Base-by-base conservation (phyloP, 2,797 vertebrate genomes). In the Cheracebus regulus region DNA sequence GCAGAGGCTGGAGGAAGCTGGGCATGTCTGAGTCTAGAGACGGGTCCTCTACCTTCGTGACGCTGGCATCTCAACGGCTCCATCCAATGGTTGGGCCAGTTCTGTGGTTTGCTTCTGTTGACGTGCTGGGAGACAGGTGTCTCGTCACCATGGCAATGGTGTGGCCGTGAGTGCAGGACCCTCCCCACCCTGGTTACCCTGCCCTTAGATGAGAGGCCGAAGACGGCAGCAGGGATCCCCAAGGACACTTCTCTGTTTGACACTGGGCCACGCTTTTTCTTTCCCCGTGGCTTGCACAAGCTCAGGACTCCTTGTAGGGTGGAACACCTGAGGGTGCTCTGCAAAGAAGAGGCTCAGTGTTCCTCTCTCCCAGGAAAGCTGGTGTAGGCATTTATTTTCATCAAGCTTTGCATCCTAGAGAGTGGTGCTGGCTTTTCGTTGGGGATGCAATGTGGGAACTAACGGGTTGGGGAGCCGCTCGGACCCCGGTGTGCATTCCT, bases 21-120 rank as follows among this genome's bases (percentile, higher is more conserved):
- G 8, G 6, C 1, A 15, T 12, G 22, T 46, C 64, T 30, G 64
- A 19, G 1, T 41, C 15, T 41, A 30, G 82, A 57, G n/a, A 24
- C 1, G 22, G 28, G 7, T 10, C 14, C 30, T 79, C 41, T 41
- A 1, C 41, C 44, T 28, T 24, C n/a, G 3, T 0, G 12, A 22
- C 22, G 1, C 5, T 20, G 39, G 39, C 0, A 0, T 20, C 39
- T 58, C 26, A 33, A 2, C 2, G 0, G 14, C 58, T 55, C 46
- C 26, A 0, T 4, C 36, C 7, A 0, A 24, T 19, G 67, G 8
- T 6, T 22, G 11, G 48, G 17, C 20, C 26, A 9, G 30, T 46
- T 52, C 3, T n/a, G 86, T 20, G 46, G 7, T 41, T 20, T 0
- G 26, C 24, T 9, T 33, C 41, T 64, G 3, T 10, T 4, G 1